These are phyloP conservation scores for Caenorhabditis plicata DNA, from an alignment of 2,888 invertebrate species.

Conservation along the genomic window DNA sequence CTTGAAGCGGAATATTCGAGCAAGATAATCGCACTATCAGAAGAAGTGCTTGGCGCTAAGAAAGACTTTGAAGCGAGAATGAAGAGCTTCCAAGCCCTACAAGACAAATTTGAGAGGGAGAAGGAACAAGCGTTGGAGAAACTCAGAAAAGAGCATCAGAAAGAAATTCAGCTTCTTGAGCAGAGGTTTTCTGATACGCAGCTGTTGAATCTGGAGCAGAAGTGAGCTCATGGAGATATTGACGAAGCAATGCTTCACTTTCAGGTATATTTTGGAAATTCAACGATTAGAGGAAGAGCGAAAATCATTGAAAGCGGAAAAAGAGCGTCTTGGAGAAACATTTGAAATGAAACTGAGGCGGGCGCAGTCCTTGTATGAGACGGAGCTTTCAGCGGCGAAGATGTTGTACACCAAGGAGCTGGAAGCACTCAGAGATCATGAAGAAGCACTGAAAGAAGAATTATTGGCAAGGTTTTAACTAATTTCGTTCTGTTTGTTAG, in stretches of 20 bases:
- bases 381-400: constrained; percentile 64
- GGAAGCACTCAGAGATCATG: constrained; percentile 64
- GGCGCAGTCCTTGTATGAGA: constrained; percentile 64
- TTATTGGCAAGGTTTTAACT: constrained; percentile 58
- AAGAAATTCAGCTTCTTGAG: constrained; percentile 64
- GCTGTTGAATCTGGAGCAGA: constrained; percentile 65
- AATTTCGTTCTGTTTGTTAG: neutral
- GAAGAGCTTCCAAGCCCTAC: constrained; percentile 68
- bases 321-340: constrained; percentile 65
- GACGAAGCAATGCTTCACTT: constrained; percentile 1
- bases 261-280: constrained; percentile 65
- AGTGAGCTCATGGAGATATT: constrained; percentile 36
- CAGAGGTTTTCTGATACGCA: constrained; percentile 63
- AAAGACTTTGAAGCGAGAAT: constrained; percentile 68
- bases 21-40: constrained; percentile 67
- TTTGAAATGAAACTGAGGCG: constrained; percentile 65
- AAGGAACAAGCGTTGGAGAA: constrained; percentile 65
- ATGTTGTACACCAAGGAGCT: constrained; percentile 63
- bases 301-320: constrained; percentile 61
- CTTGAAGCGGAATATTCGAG: constrained; percentile 65
- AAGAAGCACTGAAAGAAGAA: constrained; percentile 63
- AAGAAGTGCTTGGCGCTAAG: constrained; percentile 67
- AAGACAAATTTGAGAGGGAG: constrained; percentile 65
- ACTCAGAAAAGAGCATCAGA: constrained; percentile 64
- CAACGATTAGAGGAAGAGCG: constrained; percentile 65